Base-by-base conservation (phyloP, 1,140 invertebrate species). In the Popillia japonica region DNA sequence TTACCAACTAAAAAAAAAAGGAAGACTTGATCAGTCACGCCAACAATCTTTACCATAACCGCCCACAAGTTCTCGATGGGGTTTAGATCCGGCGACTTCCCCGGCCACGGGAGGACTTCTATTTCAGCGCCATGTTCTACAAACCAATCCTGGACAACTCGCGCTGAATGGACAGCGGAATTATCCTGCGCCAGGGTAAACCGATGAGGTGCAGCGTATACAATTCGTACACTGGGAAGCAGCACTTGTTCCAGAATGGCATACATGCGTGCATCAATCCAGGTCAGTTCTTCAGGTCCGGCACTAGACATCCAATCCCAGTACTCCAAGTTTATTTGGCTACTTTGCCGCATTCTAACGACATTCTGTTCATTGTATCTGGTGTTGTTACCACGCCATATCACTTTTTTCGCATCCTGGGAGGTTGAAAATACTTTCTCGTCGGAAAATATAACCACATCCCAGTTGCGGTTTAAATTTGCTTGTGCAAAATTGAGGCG, bases 11-110 rank as follows among this genome's bases (percentile, higher is more conserved):
- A n/a, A n/a, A n/a, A n/a, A n/a, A n/a, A n/a, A n/a, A n/a, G n/a
- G n/a, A n/a, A n/a, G n/a, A n/a, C n/a, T n/a, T n/a, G n/a, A n/a
- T n/a, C n/a, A n/a, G n/a, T n/a, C n/a, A n/a, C n/a, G n/a, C n/a
- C n/a, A n/a, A n/a, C n/a, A n/a, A n/a, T n/a, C n/a, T n/a, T n/a
- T n/a, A n/a, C n/a, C 76, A 77, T 61, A 40, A 22, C 48, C 20
- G 74, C 74, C 74, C 55, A 77, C 11, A 77, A 44, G 48, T 77
- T 61, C 20, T 77, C 76, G 20, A 77, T 77, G 34, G 61, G 27
- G 40, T 77, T 77, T 68, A 59, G 55, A 77, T 77, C 55, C 6
- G 76, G 23, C 8, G 48, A 61, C 44, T 41, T 23, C 17, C 20
- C 40, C 20, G 74, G 74, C 74, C 74, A 75, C 22, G 74, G 74